Conservation (phyloP, 2,888 invertebrate genomes). For the Unio pictorum region DNA sequence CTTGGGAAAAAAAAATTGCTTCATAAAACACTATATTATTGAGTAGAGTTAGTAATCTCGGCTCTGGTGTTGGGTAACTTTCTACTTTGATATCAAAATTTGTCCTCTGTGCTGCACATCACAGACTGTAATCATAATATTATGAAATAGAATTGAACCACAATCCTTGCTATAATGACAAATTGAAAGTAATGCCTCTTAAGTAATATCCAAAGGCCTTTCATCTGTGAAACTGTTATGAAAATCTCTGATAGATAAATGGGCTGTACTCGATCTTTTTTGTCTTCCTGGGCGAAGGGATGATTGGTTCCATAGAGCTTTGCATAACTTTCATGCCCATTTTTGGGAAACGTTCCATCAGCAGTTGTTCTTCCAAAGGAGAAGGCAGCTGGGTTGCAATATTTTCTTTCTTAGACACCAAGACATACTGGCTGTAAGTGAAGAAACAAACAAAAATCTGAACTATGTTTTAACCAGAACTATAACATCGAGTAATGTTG, state of each 20-base stretch:
- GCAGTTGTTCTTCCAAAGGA: conserved; percentile 60
- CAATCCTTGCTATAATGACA: too few species aligned
- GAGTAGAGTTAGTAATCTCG: too few species aligned
- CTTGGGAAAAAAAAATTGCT: too few species aligned
- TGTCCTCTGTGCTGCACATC: too few species aligned
- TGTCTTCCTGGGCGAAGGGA: conserved; percentile 27
- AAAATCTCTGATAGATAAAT: conserved; percentile 34
- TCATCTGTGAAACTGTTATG: neutral
- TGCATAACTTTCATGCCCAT: conserved; percentile 46
- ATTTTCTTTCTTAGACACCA: conserved; percentile 51
- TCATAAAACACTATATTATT: too few species aligned
- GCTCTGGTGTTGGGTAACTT: too few species aligned
- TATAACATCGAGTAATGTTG: neutral
- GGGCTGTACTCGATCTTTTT: conserved; percentile 28
- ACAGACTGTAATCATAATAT: too few species aligned
- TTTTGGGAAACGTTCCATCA: conserved; percentile 57
- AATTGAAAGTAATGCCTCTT: neutral
- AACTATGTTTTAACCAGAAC: neutral
- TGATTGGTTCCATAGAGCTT: conserved; percentile 21
- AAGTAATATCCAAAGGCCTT: neutral
- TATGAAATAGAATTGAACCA: too few species aligned
- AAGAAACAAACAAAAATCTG: neutral
- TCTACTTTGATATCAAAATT: too few species aligned
- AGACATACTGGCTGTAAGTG: conserved; percentile 57
- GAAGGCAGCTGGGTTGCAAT: conserved; percentile 46